These are phyloP conservation scores for Brachyptera risi DNA, from an alignment of 2,888 invertebrate genomes.

Conservation along the genomic window DNA sequence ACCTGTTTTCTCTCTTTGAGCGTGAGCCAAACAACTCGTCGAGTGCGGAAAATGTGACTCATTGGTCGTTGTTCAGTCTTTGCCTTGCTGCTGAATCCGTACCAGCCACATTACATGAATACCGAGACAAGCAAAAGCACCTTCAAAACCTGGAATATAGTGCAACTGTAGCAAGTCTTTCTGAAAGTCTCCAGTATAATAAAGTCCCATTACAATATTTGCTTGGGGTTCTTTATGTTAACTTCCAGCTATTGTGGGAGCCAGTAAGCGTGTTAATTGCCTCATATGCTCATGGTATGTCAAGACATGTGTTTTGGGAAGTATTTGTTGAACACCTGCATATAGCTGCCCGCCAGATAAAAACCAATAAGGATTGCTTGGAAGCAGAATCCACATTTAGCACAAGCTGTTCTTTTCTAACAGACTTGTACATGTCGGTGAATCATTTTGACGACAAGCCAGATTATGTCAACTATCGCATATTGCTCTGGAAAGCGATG, in stretches of 20 bases:
- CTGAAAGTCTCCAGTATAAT: slow-evolving; percentile 5
- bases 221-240: slow-evolving; percentile 76
- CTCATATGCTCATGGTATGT: slow-evolving; percentile 63
- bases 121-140: slow-evolving; percentile 69
- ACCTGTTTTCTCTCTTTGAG: slow-evolving; percentile 68
- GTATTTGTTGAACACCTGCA: slow-evolving; percentile 59
- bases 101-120: slow-evolving; percentile 68
- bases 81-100: slow-evolving; percentile 67
- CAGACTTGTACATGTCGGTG: slow-evolving; percentile 38
- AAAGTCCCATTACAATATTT: slow-evolving; percentile 64
- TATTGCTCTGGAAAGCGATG: slow-evolving; percentile 78
- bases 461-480: slow-evolving; percentile 71
- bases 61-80: slow-evolving; percentile 54
- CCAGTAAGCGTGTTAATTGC: slow-evolving; percentile 72
- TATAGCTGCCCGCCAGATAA: slow-evolving; percentile 30
- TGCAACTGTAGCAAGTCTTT: background rate
- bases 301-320: slow-evolving; percentile 65
- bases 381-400: too few species aligned
- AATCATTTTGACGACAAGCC: slow-evolving; percentile 54
- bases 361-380: slow-evolving; percentile 12
- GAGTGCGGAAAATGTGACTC: slow-evolving; percentile 40
- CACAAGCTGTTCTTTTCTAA: background rate
- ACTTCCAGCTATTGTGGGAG: slow-evolving; percentile 87
- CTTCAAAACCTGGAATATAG: slow-evolving; percentile 69
- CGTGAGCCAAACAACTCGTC: slow-evolving; percentile 50